A percentile compares a stretch with the other conserved stretches of the same genome.
Conservation (phyloP, 2,888 invertebrate genomes). For the Protonemura montana region DNA sequence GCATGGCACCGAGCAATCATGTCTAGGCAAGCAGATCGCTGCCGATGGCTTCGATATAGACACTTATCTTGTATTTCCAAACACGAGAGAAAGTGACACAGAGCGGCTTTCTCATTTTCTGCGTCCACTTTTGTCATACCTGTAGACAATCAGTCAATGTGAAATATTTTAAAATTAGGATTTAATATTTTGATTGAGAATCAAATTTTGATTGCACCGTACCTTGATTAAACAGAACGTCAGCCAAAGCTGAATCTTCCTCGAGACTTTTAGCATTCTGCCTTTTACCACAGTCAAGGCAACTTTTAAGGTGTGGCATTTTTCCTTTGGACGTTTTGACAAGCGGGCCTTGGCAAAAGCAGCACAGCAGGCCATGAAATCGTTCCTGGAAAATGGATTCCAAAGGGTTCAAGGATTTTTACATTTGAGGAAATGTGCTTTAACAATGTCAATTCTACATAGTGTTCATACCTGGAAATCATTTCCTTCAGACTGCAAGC, state of each 20-base stretch:
- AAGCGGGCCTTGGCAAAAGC: constrained; percentile 53
- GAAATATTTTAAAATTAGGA: too few relatives aligned
- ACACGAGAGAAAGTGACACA: constrained; percentile 60
- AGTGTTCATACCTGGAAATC: constrained; percentile 47
- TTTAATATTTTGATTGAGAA: too few relatives aligned
- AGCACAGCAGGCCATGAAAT: constrained; percentile 54
- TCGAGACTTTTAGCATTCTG: constrained; percentile 47
- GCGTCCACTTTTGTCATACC: constrained; percentile 34
- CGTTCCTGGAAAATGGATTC: constrained; percentile 53
- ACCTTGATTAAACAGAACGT: constrained; percentile 49
- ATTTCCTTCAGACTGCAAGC: constrained; percentile 59
- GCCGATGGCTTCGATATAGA: constrained; percentile 63
- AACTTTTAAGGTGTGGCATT: constrained; percentile 53
- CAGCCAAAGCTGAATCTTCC: constrained; percentile 46
- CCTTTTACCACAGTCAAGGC: constrained; percentile 55
- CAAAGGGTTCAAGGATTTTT: background rate
- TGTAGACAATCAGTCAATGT: background rate
- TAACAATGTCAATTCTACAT: constrained; percentile 25
- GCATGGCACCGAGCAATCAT: constrained; percentile 64
- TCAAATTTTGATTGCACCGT: background rate
- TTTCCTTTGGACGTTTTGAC: constrained; percentile 38
- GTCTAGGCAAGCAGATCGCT: constrained; percentile 60
- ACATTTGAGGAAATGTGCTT: background rate
- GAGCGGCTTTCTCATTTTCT: constrained; percentile 56
- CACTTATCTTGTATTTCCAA: constrained; percentile 59